Base-by-base conservation (phyloP, 2,113 vertebrate species). In the Eidolon helvum region DNA sequence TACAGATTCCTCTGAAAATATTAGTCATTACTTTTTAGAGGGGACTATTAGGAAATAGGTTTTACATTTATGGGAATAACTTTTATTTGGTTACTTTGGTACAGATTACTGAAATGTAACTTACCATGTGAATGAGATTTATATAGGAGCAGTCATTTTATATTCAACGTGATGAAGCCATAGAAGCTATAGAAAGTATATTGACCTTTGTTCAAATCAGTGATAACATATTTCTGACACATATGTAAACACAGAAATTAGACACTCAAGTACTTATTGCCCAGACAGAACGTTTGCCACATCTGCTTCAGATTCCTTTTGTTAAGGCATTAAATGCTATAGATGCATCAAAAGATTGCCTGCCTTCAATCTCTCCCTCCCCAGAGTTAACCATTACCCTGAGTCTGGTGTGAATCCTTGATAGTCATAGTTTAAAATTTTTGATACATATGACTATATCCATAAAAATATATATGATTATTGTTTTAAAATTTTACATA, bases 91-190 rank as follows among this genome's bases (percentile, higher is more conserved):
- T 77, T 79, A 79, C 22, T 79, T 55, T 55, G 50, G 75, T 38
- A 55, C n/a, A 93, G 61, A 91, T 68, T 94, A 80, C n/a, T 85
- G 83, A 79, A 91, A 90, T 94, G 38, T 77, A 93, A 90, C 50
- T 79, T 72, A 74, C 9, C 38, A 93, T 43, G 18, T 78, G 33
- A 48, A 74, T 68, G 33, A 72, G 40, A 86, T 84, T 84, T 92
- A 88, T 57, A 4, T 30, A 38, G 33, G 21, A 78, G 21, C 16
- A 55, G 24, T 75, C 94, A 80, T 87, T 94, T 91, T 85, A 86
- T 21, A 90, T 59, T 77, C 87, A 92, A 84, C 69, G 87, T 90
- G 87, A 90, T 35, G 14, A 94, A 93, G 59, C 33, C 59, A 96
- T 0, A 24, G 61, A 84, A 86, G 45, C 35, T 92, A 8, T 53